A percentile compares a stretch with the other conserved stretches of the same genome.
Conservation (phyloP, 2,888 invertebrate species). For the Eilema griseolum region DNA sequence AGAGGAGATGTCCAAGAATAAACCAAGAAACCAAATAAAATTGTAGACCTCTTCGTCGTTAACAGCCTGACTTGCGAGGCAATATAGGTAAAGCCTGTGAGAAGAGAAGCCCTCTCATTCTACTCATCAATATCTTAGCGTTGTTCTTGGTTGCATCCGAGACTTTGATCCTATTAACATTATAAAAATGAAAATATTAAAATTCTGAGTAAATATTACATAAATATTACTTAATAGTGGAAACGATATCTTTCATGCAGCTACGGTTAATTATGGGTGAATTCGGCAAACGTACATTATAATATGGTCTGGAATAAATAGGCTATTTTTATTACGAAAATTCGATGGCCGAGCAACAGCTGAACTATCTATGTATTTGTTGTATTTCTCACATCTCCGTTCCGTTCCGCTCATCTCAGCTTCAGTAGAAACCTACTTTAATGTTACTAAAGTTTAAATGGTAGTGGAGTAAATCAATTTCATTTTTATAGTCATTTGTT, state of each 20-base stretch:
- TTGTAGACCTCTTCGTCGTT: no score
- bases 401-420: slow-evolving; percentile 1
- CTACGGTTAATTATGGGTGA: not conserved
- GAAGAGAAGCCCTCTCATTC: no score
- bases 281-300: not conserved
- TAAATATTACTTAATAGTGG: no score
- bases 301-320: not conserved
- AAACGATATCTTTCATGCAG: not conserved
- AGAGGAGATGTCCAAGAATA: not conserved
- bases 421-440: not conserved
- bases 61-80: no score
- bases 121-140: no score
- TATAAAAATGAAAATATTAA: no score
- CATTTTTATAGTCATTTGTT: slow-evolving; percentile 1
- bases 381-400: not conserved
- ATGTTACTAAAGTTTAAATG: not conserved
- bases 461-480: slow-evolving; percentile 15
- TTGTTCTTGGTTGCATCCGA: no score
- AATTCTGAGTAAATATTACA: no score
- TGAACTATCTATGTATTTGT: not conserved
- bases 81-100: no score
- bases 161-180: no score
- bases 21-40: not conserved
- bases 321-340: not conserved
- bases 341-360: no score